phyloP scores from a whole-genome alignment of 2,797 vertebrate genomes.

The Gymnothorax reevesii region DNA sequence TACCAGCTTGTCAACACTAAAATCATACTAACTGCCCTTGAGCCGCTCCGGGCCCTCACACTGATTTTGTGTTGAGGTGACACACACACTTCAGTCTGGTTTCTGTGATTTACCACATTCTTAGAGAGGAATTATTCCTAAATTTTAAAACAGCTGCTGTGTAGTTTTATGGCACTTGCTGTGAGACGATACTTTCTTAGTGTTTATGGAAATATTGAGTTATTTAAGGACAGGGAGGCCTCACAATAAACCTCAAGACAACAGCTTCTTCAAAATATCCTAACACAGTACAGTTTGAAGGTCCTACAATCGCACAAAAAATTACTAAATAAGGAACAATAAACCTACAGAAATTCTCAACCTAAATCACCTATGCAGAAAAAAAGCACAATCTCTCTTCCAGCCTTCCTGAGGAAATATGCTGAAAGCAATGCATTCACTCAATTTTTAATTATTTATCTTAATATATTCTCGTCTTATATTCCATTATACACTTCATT shows the following conservation, averaged over 20 bases:
- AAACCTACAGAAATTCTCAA: slow-evolving; percentile 63
- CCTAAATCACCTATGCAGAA: slow-evolving; percentile 63
- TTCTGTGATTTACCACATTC: slow-evolving; percentile 36
- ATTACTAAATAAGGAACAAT: slow-evolving; percentile 55
- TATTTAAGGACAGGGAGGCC: slow-evolving; percentile 42
- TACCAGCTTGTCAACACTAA: slow-evolving; percentile 13
- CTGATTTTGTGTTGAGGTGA: slow-evolving; percentile 18
- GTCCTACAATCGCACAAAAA: slow-evolving; percentile 55
- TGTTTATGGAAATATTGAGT: slow-evolving; percentile 37
- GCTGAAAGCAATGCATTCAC: slow-evolving; percentile 63
- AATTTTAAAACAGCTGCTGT: slow-evolving; percentile 35
- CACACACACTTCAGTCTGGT: not conserved
- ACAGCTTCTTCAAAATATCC: not conserved
- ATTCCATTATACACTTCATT: slow-evolving; percentile 19
- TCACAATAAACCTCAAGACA: slow-evolving; percentile 38
- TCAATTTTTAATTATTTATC: slow-evolving; percentile 8
- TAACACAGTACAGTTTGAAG: slow-evolving; percentile 62
- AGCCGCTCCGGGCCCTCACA: not conserved
- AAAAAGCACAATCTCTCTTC: slow-evolving; percentile 63
- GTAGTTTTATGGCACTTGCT: slow-evolving; percentile 37
- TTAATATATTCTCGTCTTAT: slow-evolving; percentile 11
- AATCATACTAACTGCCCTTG: not conserved
- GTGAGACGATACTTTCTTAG: slow-evolving; percentile 26
- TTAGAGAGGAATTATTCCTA: slow-evolving; percentile 34
- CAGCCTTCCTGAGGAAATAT: slow-evolving; percentile 65